These are phyloP conservation scores for Acrobasis repandana DNA, from an alignment of 2,888 invertebrate genomes.

Conservation along the genomic window DNA sequence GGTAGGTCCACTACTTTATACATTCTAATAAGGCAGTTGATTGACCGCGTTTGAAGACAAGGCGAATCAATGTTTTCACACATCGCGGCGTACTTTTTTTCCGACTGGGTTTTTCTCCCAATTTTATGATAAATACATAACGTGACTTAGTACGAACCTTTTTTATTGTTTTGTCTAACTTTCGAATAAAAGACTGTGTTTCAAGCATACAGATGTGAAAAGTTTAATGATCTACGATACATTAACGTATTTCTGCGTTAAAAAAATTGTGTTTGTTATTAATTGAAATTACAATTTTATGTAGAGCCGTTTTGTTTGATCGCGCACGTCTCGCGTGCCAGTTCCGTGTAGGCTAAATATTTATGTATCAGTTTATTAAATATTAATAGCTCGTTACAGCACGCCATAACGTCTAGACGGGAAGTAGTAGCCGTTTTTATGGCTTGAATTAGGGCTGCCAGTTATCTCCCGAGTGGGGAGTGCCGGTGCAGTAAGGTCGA, in stretches of 20 bases:
- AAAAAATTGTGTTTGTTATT: too few relatives aligned
- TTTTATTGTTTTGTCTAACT: too few relatives aligned
- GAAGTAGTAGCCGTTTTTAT: slow-evolving; percentile 32
- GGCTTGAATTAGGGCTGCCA: slow-evolving; percentile 19
- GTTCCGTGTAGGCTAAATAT: slow-evolving; percentile 15
- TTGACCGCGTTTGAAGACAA: slow-evolving; percentile 1
- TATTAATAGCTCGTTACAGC: slow-evolving; percentile 26
- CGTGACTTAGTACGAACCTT: too few relatives aligned
- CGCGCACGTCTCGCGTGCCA: background rate
- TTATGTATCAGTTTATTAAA: slow-evolving; percentile 25
- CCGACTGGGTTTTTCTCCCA: background rate
- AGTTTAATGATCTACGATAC: too few relatives aligned
- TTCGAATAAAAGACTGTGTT: too few relatives aligned
- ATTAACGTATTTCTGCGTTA: too few relatives aligned
- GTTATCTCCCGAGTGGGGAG: too few relatives aligned
- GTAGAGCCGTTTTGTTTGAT: slow-evolving; percentile 13
- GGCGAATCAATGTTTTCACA: background rate
- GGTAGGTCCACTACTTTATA: background rate
- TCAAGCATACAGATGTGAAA: too few relatives aligned
- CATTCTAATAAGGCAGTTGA: background rate
- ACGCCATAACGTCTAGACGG: slow-evolving; percentile 32
- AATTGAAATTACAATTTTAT: slow-evolving; percentile 13
- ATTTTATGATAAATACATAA: too few relatives aligned
- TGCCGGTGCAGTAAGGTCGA: too few relatives aligned
- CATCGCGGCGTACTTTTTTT: background rate